These are phyloP conservation scores for Amblyjoppa fuscipennis DNA, from an alignment of 2,888 invertebrate species.

Conservation along the genomic window DNA sequence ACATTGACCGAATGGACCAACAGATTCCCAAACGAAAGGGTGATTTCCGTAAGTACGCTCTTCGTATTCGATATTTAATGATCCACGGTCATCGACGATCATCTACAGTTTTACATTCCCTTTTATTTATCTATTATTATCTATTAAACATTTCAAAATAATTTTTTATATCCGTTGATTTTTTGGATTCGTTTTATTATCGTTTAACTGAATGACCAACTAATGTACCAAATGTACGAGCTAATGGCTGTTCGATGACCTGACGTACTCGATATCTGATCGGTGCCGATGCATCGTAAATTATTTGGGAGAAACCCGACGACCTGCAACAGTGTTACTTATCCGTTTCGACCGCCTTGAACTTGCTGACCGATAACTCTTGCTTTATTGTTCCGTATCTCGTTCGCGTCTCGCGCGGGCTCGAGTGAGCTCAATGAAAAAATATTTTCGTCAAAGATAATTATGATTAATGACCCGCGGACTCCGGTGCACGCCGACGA, in stretches of 20 bases:
- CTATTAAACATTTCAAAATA: background rate
- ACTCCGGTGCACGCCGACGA: conserved; percentile 29
- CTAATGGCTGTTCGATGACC: no score
- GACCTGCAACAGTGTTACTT: background rate
- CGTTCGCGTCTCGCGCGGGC: background rate
- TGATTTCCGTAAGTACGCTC: background rate
- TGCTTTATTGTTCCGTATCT: conserved; percentile 18
- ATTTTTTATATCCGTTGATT: background rate
- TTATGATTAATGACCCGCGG: conserved; percentile 40
- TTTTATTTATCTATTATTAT: background rate
- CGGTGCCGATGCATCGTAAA: background rate
- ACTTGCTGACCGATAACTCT: conserved; percentile 4
- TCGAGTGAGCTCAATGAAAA: background rate
- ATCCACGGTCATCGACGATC: background rate
- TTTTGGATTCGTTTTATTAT: background rate
- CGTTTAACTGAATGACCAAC: no score
- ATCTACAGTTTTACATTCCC: background rate
- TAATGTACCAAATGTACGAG: no score
- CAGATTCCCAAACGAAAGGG: conserved; percentile 70
- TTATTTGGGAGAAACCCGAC: background rate
- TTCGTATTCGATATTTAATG: background rate
- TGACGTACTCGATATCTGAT: background rate
- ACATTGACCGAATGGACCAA: conserved; percentile 73
- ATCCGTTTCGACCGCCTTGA: background rate
- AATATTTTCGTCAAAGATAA: conserved; percentile 44